Conservation (phyloP, 2,888 invertebrate genomes). For the Orchesella flavescens region DNA sequence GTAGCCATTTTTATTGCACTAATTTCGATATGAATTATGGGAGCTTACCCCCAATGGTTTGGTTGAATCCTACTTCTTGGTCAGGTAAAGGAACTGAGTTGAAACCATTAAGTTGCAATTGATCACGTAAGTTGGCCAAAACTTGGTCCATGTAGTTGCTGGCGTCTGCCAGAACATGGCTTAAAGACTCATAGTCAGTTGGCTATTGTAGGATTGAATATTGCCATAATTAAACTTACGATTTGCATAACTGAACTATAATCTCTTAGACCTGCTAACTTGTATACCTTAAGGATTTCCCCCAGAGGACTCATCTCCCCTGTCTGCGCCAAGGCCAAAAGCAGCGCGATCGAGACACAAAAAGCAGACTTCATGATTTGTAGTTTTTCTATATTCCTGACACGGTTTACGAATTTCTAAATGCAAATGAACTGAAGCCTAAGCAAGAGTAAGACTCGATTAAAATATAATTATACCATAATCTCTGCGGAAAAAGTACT, state of each 20-base stretch:
- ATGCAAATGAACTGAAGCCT: too few relatives aligned
- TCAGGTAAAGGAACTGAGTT: conserved; percentile 60
- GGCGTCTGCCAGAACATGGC: conserved; percentile 10
- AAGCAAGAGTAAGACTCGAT: too few relatives aligned
- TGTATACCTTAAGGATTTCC: not conserved
- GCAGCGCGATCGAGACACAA: too few relatives aligned
- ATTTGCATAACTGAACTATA: too few relatives aligned
- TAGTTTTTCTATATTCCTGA: too few relatives aligned
- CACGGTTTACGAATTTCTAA: too few relatives aligned
- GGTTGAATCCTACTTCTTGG: conserved; percentile 58
- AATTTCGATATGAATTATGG: conserved; percentile 62
- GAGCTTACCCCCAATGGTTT: conserved; percentile 65
- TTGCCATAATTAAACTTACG: too few relatives aligned
- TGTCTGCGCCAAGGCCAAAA: too few relatives aligned
- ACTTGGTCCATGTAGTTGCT: conserved; percentile 59
- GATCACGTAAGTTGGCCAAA: conserved; percentile 58
- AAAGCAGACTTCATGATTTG: too few relatives aligned
- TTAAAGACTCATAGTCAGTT: not conserved
- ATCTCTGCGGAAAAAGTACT: too few relatives aligned
- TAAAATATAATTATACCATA: too few relatives aligned
- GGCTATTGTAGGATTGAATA: not conserved
- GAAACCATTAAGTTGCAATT: conserved; percentile 47
- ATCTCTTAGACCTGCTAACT: too few relatives aligned
- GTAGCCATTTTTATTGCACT: not conserved
- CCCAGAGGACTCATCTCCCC: not conserved